Conservation (phyloP, 1,140 invertebrate species). For the Galleria mellonella region DNA sequence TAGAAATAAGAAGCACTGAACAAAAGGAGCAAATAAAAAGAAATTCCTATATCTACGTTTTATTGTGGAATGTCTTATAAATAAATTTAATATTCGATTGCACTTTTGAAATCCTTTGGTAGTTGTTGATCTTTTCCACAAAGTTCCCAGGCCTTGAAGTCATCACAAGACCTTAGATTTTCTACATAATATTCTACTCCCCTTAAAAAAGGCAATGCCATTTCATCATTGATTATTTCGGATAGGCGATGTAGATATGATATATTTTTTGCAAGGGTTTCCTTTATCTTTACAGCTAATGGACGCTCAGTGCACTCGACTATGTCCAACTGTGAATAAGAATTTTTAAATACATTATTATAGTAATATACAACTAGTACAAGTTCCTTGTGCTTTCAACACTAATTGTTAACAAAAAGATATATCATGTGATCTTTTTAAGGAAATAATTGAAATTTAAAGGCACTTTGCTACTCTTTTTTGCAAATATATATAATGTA, state of each 20-base stretch:
- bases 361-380: no score
- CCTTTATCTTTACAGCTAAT: conserved; percentile 55
- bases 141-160: conserved; percentile 69
- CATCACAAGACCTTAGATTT: conserved; percentile 58
- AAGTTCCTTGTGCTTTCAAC: no score
- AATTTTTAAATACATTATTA: conserved; percentile 5
- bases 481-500: no score
- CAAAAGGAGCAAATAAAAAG: conserved; percentile 16
- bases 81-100: conserved; percentile 57
- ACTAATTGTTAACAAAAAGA: no score
- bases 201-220: conserved; percentile 59
- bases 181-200: conserved; percentile 64
- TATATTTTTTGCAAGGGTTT: conserved; percentile 62
- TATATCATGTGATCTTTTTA: no score
- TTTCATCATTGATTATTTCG: conserved; percentile 63
- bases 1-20: conserved; percentile 13
- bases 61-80: conserved; percentile 47
- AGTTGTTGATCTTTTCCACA: conserved; percentile 56
- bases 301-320: conserved; percentile 62
- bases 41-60: conserved; percentile 39
- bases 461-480: no score
- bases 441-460: no score
- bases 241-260: conserved; percentile 62
- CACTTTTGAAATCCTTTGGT: conserved; percentile 67
- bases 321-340: conserved; percentile 59